A percentile compares a stretch with the other conserved stretches of the same genome.
Conservation (phyloP, 1,140 invertebrate species). For the Gonatopus flavifemur region DNA sequence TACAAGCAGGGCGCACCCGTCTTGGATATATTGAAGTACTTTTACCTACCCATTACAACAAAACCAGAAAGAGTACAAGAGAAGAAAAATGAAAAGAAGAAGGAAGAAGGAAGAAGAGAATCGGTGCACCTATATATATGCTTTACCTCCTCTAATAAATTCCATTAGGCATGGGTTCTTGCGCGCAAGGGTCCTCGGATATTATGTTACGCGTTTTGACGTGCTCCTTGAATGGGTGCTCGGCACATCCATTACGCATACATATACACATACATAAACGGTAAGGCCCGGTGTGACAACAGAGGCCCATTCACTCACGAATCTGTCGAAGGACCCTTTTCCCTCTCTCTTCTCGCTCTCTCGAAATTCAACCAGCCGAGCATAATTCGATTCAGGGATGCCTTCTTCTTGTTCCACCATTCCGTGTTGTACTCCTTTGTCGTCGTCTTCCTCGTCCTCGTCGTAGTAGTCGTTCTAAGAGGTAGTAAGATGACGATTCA, state of each 20-base stretch:
- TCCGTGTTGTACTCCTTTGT: conserved; percentile 27
- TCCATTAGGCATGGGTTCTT: conserved; percentile 54
- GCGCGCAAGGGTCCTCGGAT: conserved; percentile 40
- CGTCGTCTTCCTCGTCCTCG: conserved; percentile 10
- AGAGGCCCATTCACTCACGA: conserved; percentile 24
- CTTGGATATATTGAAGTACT: no score
- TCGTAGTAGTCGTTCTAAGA: neutral
- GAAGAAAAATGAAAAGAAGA: neutral
- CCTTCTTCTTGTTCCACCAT: conserved; percentile 19
- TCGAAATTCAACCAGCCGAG: conserved; percentile 37
- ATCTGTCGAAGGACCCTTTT: conserved; percentile 19
- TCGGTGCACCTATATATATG: no score
- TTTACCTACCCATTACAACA: no score
- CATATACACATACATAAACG: no score
- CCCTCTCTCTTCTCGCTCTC: neutral
- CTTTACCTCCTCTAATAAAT: conserved; percentile 53
- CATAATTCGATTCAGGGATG: conserved; percentile 50
- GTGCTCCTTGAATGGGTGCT: conserved; percentile 41
- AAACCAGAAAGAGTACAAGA: neutral
- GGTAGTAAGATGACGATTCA: neutral
- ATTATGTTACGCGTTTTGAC: conserved; percentile 54
- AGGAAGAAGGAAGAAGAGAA: no score
- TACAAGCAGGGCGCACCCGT: no score
- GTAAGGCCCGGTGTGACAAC: conserved; percentile 46
- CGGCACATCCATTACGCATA: conserved; percentile 50